These are phyloP conservation scores for Marasmarcha lunaedactyla DNA, from an alignment of 2,888 invertebrate species.

Conservation along the genomic window DNA sequence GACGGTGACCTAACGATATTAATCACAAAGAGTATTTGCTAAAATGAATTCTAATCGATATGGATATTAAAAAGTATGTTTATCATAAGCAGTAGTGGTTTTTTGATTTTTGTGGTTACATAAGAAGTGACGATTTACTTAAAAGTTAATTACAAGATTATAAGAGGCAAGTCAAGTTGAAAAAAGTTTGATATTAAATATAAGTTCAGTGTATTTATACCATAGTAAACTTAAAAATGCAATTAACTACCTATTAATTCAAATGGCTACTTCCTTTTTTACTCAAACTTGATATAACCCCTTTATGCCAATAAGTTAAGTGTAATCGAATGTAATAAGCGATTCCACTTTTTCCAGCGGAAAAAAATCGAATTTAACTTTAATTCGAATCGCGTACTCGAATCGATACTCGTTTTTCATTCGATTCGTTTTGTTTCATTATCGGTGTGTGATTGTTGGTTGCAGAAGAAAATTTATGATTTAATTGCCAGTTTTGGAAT, in stretches of 20 bases:
- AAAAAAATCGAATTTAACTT: slow-evolving; percentile 47
- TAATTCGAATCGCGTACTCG: slow-evolving; percentile 24
- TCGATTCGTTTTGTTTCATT: slow-evolving; percentile 59
- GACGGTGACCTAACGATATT: slow-evolving; percentile 34
- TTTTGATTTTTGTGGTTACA: too few relatives aligned
- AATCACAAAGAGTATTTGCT: neutral
- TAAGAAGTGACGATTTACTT: too few relatives aligned
- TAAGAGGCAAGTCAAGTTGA: too few relatives aligned
- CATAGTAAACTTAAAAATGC: too few relatives aligned
- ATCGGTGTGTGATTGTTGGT: slow-evolving; percentile 65
- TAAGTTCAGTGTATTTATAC: too few relatives aligned
- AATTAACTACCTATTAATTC: too few relatives aligned
- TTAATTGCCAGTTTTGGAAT: slow-evolving; percentile 51
- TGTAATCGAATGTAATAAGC: slow-evolving; percentile 23
- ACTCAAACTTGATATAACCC: slow-evolving; percentile 22
- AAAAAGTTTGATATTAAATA: too few relatives aligned
- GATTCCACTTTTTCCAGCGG: slow-evolving; percentile 34
- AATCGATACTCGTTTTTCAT: slow-evolving; percentile 27
- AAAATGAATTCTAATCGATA: too few relatives aligned
- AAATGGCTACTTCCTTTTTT: slow-evolving; percentile 32
- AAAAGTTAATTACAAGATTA: too few relatives aligned
- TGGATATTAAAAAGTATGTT: too few relatives aligned
- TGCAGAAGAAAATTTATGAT: slow-evolving; percentile 64
- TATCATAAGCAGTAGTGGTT: too few relatives aligned
- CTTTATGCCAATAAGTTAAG: slow-evolving; percentile 20